Evolutionary conservation across 1,140 invertebrate genomes (phyloP).

Genomic region (Lepidurus arcticus): DNA sequence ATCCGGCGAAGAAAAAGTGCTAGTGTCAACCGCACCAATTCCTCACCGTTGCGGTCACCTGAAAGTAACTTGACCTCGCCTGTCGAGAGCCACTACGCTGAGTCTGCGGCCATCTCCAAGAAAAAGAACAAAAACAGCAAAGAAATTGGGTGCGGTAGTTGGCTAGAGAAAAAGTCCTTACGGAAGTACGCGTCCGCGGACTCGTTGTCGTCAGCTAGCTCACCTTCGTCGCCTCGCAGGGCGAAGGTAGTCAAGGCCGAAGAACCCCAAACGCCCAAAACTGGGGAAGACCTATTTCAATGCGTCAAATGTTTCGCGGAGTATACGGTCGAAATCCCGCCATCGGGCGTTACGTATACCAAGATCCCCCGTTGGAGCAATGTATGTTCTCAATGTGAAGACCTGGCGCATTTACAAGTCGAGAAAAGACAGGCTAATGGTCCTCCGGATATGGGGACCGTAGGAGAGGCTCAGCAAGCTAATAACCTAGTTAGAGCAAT

Average conservation of each 20-base stretch:
- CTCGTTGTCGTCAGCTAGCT: neutral
- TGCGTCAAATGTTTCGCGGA: constrained; percentile 18
- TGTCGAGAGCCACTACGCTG: neutral
- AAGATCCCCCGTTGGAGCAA: constrained; percentile 7
- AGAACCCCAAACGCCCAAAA: neutral
- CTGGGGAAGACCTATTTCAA: neutral
- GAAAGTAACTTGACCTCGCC: constrained; percentile 14
- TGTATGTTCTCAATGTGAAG: constrained; percentile 23
- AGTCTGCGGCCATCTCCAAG: neutral
- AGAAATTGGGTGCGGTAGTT: constrained; percentile 25
- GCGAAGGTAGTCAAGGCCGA: neutral
- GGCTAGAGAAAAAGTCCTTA: constrained; percentile 29
- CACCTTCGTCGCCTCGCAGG: constrained; percentile 1
- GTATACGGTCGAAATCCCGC: neutral
- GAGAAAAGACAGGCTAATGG: neutral
- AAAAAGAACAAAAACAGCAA: constrained; percentile 29
- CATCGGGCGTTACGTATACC: constrained; percentile 27
- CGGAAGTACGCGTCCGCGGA: constrained; percentile 24
- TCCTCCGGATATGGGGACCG: neutral
- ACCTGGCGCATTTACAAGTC: neutral
- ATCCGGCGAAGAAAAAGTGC: neutral
- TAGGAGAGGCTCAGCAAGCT: neutral
- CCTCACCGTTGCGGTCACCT: neutral
- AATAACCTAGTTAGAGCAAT: neutral
- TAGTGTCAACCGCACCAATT: neutral